A percentile compares a stretch with the other conserved stretches of the same genome.
Conservation (phyloP, 2,888 invertebrate genomes). For the Cetonia aurata region DNA sequence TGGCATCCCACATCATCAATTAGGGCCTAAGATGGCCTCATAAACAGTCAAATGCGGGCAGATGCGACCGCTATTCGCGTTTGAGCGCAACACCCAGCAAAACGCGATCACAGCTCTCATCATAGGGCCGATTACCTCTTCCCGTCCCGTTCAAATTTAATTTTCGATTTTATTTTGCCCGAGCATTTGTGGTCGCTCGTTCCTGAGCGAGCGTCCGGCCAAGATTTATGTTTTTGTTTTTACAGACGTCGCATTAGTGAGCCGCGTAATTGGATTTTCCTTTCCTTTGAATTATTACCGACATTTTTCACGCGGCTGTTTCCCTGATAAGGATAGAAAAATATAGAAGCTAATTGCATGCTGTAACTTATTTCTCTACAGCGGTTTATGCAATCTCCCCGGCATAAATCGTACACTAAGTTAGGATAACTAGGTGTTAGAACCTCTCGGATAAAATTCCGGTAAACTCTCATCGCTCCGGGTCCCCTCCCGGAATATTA, state of each 20-base stretch:
- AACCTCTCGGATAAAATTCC: not conserved
- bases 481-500: not conserved
- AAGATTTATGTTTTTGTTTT: constrained; percentile 36
- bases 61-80: not conserved
- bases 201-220: constrained; percentile 5
- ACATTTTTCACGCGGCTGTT: not conserved
- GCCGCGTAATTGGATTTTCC: constrained; percentile 27
- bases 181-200: not conserved
- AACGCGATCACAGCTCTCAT: not conserved
- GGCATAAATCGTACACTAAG: too few relatives aligned
- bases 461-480: not conserved
- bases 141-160: constrained; percentile 6
- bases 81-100: not conserved
- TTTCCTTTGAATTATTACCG: constrained; percentile 24
- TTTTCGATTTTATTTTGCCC: constrained; percentile 15
- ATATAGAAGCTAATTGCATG: too few relatives aligned
- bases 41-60: constrained; percentile 31
- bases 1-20: constrained; percentile 30
- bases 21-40: constrained; percentile 30
- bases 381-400: too few relatives aligned
- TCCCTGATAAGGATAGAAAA: too few relatives aligned
- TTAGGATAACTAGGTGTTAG: too few relatives aligned
- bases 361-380: too few relatives aligned
- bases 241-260: constrained; percentile 21
- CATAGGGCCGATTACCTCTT: constrained; percentile 6